Evolutionary conservation across 2,888 invertebrate genomes (phyloP).

Genomic region (Rambutsinella grinnellia): DNA sequence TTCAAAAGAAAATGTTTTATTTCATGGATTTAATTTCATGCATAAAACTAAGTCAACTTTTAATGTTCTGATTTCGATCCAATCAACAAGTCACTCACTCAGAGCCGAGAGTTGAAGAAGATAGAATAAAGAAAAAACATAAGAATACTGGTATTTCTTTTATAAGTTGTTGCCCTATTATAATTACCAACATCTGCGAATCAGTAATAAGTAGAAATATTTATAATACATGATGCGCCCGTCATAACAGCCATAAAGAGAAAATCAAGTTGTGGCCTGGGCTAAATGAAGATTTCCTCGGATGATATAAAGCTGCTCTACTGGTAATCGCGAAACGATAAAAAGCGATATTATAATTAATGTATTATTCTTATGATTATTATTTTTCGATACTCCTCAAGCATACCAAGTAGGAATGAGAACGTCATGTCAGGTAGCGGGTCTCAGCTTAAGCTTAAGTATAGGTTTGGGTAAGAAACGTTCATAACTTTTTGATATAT

Average conservation of each 20-base stretch:
- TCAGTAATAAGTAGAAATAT: conserved; percentile 37
- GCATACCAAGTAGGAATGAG: conserved; percentile 47
- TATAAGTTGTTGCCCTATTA: conserved; percentile 52
- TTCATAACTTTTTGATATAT: background rate
- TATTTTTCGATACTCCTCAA: conserved; percentile 54
- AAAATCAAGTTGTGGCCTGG: background rate
- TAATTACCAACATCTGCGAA: conserved; percentile 57
- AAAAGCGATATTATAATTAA: conserved; percentile 57
- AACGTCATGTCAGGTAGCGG: conserved; percentile 47
- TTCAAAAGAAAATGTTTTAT: too few relatives aligned
- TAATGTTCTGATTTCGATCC: conserved; percentile 46
- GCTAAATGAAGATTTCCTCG: background rate
- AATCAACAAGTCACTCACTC: conserved; percentile 49
- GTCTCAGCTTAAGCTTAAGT: conserved; percentile 39
- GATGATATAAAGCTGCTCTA: conserved; percentile 45
- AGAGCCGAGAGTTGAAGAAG: background rate
- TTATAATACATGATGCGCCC: conserved; percentile 23
- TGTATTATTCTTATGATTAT: conserved; percentile 56
- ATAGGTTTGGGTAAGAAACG: conserved; percentile 43
- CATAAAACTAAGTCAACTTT: too few relatives aligned
- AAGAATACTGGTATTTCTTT: conserved; percentile 33
- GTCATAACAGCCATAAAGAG: conserved; percentile 22
- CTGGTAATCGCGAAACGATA: conserved; percentile 48
- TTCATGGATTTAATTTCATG: too few relatives aligned
- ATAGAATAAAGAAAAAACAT: too few relatives aligned